Evolutionary conservation across 2,888 invertebrate species (phyloP).

Genomic region (Escarpia spicata): DNA sequence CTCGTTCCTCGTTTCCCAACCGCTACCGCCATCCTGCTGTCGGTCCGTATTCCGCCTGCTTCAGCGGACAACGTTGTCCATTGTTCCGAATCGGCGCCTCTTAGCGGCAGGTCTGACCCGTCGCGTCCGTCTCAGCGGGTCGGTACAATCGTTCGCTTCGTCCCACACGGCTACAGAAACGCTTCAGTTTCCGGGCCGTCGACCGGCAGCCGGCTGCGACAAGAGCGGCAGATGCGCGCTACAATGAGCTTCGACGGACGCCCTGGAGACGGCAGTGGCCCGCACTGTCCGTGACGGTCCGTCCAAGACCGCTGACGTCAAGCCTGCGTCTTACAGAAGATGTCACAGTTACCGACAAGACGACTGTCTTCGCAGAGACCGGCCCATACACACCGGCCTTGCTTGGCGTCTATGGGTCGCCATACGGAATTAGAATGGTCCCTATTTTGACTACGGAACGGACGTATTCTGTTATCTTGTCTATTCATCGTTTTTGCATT

Average conservation of each 20-base stretch:
- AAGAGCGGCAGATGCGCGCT: neutral
- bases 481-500: no score
- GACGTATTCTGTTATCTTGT: no score
- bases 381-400: neutral
- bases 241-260: neutral
- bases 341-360: neutral
- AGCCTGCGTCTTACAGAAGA: neutral
- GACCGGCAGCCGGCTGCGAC: neutral
- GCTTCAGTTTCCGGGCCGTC: neutral
- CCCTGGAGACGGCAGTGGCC: neutral
- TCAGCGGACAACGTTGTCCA: neutral
- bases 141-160: neutral
- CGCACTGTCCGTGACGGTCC: neutral
- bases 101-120: neutral
- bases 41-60: neutral
- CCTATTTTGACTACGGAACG: no score
- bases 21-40: neutral
- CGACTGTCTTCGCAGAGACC: neutral
- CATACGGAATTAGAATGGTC: neutral
- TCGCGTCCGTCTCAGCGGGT: neutral
- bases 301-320: neutral
- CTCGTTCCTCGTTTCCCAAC: neutral
- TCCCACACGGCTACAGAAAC: conserved; percentile 6
- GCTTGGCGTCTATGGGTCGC: neutral
- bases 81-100: neutral